phyloP scores from a whole-genome alignment of 2,797 vertebrate genomes.

The Chloroceryle amazona region DNA sequence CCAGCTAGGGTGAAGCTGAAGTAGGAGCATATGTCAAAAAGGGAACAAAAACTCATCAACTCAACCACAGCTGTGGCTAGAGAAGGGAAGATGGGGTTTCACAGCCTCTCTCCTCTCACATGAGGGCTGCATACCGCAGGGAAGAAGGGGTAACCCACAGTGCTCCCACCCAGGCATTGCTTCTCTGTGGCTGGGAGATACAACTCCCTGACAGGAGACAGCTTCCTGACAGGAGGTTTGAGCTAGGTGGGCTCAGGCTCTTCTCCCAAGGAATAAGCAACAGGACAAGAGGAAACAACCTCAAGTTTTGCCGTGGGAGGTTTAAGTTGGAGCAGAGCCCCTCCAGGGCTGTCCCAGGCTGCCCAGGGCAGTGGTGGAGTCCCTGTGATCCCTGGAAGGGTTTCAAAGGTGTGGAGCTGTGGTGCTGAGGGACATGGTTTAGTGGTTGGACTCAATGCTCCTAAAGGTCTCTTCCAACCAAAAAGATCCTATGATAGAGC shows the following conservation, averaged over 20 bases:
- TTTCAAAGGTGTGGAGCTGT: background rate
- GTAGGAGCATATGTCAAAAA: background rate
- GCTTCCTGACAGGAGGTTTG: background rate
- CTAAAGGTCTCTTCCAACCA: background rate
- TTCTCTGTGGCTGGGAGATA: background rate
- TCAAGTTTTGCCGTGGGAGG: background rate
- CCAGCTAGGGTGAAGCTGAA: background rate
- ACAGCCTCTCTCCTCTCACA: conserved; percentile 22
- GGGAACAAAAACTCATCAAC: conserved; percentile 47
- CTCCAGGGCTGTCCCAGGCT: background rate
- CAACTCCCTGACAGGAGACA: background rate
- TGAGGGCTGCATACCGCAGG: background rate
- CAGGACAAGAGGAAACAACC: background rate
- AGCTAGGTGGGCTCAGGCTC: background rate
- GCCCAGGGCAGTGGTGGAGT: background rate
- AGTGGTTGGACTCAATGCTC: background rate
- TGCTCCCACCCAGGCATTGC: background rate
- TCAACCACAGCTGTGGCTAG: conserved; percentile 63
- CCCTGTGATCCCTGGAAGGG: background rate
- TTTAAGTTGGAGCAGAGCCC: background rate
- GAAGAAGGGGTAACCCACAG: background rate
- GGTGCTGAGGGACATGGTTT: background rate
- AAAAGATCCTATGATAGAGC: background rate
- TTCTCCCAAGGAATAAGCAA: background rate
- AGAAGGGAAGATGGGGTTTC: conserved; percentile 66